Conservation (phyloP, 1,140 invertebrate genomes). For the Ceratina japonica region DNA sequence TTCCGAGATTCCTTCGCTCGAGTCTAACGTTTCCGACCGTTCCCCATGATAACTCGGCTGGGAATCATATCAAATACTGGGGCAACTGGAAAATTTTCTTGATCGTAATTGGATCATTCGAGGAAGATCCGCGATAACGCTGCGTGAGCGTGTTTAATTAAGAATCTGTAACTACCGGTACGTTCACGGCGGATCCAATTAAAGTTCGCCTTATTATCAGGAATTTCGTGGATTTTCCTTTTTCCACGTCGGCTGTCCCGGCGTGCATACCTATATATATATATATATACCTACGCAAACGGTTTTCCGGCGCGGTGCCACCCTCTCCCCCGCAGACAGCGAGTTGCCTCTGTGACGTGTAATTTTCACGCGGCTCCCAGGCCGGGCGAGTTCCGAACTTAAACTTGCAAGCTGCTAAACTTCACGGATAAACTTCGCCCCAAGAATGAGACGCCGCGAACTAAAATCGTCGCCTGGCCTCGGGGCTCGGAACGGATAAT, state of each 20-base stretch:
- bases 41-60: too few species aligned
- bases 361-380: conserved; percentile 42
- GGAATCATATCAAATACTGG: too few species aligned
- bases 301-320: conserved; percentile 5
- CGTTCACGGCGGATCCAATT: background rate
- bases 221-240: background rate
- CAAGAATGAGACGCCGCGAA: conserved; percentile 19
- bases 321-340: conserved; percentile 11
- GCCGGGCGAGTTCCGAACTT: conserved; percentile 22
- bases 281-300: conserved; percentile 13
- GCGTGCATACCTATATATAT: background rate
- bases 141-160: conserved; percentile 19
- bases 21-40: too few species aligned
- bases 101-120: background rate
- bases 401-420: background rate
- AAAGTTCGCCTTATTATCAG: conserved; percentile 21
- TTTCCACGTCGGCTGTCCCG: background rate
- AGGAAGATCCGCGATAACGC: background rate
- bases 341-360: conserved; percentile 44
- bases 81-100: background rate
- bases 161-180: background rate
- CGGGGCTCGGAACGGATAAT: conserved; percentile 15
- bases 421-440: background rate
- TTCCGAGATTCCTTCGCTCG: too few species aligned
- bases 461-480: conserved; percentile 1